A percentile compares a stretch with the other conserved stretches of the same genome.
Conservation (phyloP, 1,140 invertebrate genomes). For the Diuraphis noxia region DNA sequence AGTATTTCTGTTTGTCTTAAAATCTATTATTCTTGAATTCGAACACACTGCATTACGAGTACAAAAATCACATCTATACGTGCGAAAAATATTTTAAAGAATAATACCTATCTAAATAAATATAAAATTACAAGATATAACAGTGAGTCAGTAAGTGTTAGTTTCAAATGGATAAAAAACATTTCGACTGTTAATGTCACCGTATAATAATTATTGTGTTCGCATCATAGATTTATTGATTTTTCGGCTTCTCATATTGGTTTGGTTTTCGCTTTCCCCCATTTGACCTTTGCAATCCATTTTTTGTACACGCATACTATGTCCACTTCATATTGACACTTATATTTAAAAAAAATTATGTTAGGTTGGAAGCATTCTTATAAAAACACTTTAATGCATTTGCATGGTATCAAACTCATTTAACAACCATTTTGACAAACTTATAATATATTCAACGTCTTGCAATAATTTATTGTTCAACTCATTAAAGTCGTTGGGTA, state of each 20-base stretch:
- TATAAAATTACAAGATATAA: neutral
- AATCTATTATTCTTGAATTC: no score
- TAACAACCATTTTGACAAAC: neutral
- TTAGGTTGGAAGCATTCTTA: neutral
- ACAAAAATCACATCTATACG: neutral
- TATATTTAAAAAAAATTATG: neutral
- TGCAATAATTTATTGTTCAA: neutral
- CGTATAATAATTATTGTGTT: neutral
- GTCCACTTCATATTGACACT: neutral
- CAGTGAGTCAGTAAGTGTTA: no score
- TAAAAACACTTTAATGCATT: neutral
- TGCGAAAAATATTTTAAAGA: neutral
- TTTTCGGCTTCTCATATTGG: conserved; percentile 22
- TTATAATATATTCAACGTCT: neutral
- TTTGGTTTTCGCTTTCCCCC: conserved; percentile 30
- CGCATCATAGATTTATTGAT: conserved; percentile 30
- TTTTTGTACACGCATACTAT: neutral
- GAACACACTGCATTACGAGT: neutral
- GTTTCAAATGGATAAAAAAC: neutral
- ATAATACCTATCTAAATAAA: neutral
- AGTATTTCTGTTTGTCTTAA: no score
- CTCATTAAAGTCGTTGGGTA: neutral
- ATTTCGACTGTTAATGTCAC: neutral
- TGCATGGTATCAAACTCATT: neutral
- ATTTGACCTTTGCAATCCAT: conserved; percentile 30